Evolutionary conservation across 2,888 invertebrate genomes (phyloP).

Genomic region (Pseudanteris insignis): DNA sequence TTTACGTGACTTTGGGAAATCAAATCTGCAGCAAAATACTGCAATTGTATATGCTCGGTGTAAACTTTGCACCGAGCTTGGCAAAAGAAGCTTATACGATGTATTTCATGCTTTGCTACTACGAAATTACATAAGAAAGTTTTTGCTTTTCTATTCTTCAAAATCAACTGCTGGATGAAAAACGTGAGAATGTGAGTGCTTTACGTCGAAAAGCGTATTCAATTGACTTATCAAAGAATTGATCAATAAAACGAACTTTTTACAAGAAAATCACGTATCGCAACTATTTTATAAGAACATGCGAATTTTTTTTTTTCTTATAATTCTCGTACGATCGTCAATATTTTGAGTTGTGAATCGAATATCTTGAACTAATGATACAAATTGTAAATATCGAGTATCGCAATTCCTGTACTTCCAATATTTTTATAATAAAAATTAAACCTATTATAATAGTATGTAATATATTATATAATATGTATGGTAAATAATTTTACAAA

Average conservation of each 20-base stretch:
- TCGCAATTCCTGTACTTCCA: no score
- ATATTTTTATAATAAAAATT: no score
- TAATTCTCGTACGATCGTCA: neutral
- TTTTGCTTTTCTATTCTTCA: slow-evolving; percentile 1
- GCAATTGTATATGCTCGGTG: neutral
- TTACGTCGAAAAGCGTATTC: neutral
- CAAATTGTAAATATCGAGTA: no score
- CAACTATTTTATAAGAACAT: no score
- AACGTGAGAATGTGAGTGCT: neutral
- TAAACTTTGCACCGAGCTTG: slow-evolving; percentile 6
- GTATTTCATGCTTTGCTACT: slow-evolving; percentile 10
- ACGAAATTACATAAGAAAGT: slow-evolving; percentile 9
- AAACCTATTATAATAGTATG: no score
- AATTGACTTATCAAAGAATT: slow-evolving; percentile 4
- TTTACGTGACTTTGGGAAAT: neutral
- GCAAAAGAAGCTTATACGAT: no score
- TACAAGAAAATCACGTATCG: no score
- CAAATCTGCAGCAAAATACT: neutral
- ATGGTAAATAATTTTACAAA: no score
- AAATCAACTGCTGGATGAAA: slow-evolving; percentile 3
- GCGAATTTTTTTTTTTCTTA: neutral
- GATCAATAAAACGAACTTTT: no score
- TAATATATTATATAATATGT: no score
- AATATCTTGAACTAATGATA: no score
- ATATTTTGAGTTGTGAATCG: neutral